Conservation (phyloP, 2,888 invertebrate genomes). For the Dynastes maya region DNA sequence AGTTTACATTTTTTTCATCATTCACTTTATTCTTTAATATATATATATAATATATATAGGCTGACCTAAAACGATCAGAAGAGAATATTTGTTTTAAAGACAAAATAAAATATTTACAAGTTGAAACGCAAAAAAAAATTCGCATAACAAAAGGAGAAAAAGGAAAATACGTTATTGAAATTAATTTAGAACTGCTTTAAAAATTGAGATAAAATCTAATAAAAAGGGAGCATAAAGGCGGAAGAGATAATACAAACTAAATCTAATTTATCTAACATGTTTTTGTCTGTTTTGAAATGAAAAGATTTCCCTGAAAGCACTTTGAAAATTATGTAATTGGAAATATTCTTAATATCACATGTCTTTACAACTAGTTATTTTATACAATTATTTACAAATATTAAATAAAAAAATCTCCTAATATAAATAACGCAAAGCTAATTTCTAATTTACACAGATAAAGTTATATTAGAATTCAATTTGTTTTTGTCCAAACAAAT, state of each 20-base stretch:
- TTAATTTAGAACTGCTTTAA: constrained; percentile 43
- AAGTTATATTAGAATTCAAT: too few relatives aligned
- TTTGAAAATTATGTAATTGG: constrained; percentile 56
- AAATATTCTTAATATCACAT: constrained; percentile 59
- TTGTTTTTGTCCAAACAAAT: neutral
- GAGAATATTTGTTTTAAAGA: constrained; percentile 57
- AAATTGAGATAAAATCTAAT: constrained; percentile 41
- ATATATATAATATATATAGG: constrained; percentile 5
- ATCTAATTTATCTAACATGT: constrained; percentile 6
- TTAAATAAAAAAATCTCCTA: constrained; percentile 42
- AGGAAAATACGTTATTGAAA: constrained; percentile 38
- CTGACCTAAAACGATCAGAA: constrained; percentile 59
- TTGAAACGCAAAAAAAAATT: constrained; percentile 55
- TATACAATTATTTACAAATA: constrained; percentile 58
- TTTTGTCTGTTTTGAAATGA: constrained; percentile 36
- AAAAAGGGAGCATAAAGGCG: constrained; percentile 45
- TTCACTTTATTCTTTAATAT: constrained; percentile 29
- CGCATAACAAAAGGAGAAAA: constrained; percentile 36
- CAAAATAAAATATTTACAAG: constrained; percentile 57
- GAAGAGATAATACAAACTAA: constrained; percentile 36
- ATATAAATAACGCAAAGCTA: constrained; percentile 40
- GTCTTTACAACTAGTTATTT: constrained; percentile 58
- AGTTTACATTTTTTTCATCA: constrained; percentile 27
- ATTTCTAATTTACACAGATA: constrained; percentile 51
- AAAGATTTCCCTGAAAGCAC: constrained; percentile 46